phyloP scores from a whole-genome alignment of 2,888 invertebrate genomes.

The Lomographa bimaculata region DNA sequence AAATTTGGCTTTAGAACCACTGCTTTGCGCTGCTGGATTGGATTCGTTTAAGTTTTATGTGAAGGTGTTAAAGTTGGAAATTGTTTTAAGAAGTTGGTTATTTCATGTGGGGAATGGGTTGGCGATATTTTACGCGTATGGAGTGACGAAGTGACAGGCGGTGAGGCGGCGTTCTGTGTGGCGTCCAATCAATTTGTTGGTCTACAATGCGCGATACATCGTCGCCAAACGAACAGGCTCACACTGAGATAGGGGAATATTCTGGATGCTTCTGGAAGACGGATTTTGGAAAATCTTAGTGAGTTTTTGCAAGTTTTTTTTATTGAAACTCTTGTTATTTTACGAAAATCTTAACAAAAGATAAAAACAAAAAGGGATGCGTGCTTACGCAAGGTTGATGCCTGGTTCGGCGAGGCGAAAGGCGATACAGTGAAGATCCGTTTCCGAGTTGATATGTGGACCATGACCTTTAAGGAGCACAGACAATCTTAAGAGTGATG shows the following conservation, averaged over 20 bases:
- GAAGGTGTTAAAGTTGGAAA: conserved; percentile 27
- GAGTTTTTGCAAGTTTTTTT: no score
- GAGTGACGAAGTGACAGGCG: conserved; percentile 75
- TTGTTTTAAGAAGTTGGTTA: conserved; percentile 16
- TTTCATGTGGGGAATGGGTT: conserved; percentile 29
- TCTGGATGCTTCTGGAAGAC: conserved; percentile 37
- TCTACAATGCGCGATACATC: conserved; percentile 75
- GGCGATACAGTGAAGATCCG: no score
- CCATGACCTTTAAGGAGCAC: no score
- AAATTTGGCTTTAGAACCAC: conserved; percentile 28
- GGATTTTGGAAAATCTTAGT: no score
- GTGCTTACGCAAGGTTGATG: no score
- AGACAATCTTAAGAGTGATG: no score
- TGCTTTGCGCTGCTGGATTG: neutral
- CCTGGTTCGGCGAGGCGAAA: no score
- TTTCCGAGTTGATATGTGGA: no score
- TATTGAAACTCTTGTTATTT: no score
- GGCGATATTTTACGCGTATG: conserved; percentile 52
- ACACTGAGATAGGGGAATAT: conserved; percentile 50
- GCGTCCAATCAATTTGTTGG: conserved; percentile 78
- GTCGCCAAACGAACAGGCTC: conserved; percentile 65
- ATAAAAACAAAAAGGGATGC: no score
- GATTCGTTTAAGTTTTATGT: conserved; percentile 11
- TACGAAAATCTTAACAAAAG: no score
- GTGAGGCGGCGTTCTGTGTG: conserved; percentile 68